Base-by-base conservation (phyloP, 1,140 invertebrate species). In the Agrypnia vestita region DNA sequence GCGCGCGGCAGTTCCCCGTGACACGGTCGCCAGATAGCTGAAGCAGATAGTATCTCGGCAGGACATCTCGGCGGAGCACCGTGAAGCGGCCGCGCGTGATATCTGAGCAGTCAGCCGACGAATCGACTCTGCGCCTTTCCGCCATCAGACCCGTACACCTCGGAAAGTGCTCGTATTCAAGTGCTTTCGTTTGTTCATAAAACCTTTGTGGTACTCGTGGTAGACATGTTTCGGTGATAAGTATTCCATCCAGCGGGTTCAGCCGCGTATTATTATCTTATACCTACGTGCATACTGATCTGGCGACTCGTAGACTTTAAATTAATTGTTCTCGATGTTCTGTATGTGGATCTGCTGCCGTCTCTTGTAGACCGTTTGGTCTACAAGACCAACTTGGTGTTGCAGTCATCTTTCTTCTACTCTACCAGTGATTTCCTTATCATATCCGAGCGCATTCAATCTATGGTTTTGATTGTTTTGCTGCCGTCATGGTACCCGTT, bases 1-100 rank as follows among this genome's bases (percentile, higher is more conserved):
- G 44, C n/a, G 49, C 49, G 67, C 25, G 3, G 21, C 62, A 13
- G 9, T 67, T 15, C 43, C 62, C 62, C 43, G 25, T 67, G 62
- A 67, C n/a, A 46, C 25, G 15, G 35, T 47, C n/a, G 62, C 6
- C 62, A 67, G 61, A 46, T 43, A 67, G 35, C 19, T 11, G 25
- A 11, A 64, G 10, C 25, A 13, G 25, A 13, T 6, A 35, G 8
- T 7, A 10, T 12, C 12, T 7, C 43, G 25, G 19, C 3, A 35
- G 13, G 21, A 62, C 59, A 15, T 7, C n/a, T 35, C n/a, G n/a
- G n/a, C 53, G 8, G n/a, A 15, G 7, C 53, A 56, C 53, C 17
- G 62, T 6, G 21, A 59, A 35, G 9, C 35, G 1, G 13, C 35
- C 15, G 62, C 62, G 19, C 17, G 55, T n/a, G 51, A 59, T 12